Conservation (phyloP, 1,140 invertebrate genomes). For the Diplogasteroides magnus region DNA sequence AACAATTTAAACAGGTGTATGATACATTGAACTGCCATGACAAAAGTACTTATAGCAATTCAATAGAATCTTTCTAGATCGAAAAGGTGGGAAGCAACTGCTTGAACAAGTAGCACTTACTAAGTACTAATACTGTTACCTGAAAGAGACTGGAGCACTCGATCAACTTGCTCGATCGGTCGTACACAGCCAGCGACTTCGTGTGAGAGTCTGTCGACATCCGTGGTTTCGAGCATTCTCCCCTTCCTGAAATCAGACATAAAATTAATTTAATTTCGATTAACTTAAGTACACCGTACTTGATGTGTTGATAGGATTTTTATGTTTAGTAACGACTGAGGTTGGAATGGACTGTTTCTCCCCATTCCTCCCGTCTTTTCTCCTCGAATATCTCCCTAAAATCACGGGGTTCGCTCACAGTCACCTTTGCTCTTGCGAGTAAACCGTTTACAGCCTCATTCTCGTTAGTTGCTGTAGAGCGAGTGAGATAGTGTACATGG, state of each 20-base stretch:
- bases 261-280: background rate
- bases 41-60: background rate
- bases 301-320: conserved; percentile 4
- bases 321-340: conserved; percentile 11
- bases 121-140: conserved; percentile 23
- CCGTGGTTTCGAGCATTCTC: conserved; percentile 37
- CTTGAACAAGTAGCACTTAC: conserved; percentile 10
- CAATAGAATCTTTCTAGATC: background rate
- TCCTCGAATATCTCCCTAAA: background rate
- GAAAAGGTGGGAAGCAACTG: background rate
- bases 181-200: conserved; percentile 47
- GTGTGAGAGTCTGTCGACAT: conserved; percentile 45
- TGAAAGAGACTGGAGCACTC: conserved; percentile 53
- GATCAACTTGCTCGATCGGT: conserved; percentile 47
- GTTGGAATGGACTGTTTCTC: background rate
- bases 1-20: too few species aligned
- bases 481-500: too few species aligned
- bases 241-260: conserved; percentile 9
- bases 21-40: background rate
- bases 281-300: background rate
- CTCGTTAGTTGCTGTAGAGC: too few species aligned
- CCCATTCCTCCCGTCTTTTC: background rate
- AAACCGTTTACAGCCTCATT: too few species aligned
- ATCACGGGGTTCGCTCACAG: background rate
- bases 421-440: background rate